Percentiles rank a stretch among this genome's conserved stretches.
Conservation (phyloP, 2,888 invertebrate genomes). For the Tetranychus piercei region DNA sequence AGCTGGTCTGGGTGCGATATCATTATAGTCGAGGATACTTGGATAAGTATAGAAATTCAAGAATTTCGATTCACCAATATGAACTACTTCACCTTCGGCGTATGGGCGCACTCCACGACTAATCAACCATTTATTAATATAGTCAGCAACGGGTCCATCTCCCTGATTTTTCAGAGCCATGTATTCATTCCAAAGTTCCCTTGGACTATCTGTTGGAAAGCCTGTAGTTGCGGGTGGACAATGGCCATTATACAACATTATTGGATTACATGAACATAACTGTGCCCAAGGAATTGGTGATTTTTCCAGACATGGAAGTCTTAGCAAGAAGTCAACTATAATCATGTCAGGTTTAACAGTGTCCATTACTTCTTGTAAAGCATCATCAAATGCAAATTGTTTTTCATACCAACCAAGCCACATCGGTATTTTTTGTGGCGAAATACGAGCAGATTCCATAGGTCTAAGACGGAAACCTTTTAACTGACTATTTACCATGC, state of each 20-base stretch:
- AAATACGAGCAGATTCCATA: not conserved
- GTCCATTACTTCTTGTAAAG: not conserved
- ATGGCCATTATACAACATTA: not conserved
- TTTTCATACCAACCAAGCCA: not conserved
- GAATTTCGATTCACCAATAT: not conserved
- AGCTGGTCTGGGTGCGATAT: not conserved
- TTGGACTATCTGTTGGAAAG: not conserved
- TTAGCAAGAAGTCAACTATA: not conserved
- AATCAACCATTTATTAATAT: not conserved
- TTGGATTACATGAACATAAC: not conserved
- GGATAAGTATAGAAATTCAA: slow-evolving; percentile 9
- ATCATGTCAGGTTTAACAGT: not conserved
- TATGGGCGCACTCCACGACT: not conserved
- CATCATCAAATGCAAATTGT: not conserved
- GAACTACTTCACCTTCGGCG: not conserved
- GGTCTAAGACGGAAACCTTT: not conserved
- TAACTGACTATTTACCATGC: not conserved
- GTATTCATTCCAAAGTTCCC: slow-evolving; percentile 2
- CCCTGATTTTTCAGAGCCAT: not conserved
- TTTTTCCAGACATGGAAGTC: slow-evolving; percentile 2
- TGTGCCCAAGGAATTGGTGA: slow-evolving; percentile 1
- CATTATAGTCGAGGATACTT: slow-evolving; percentile 3
- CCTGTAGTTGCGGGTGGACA: slow-evolving; percentile 6
- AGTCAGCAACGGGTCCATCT: not conserved
- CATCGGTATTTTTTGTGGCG: not conserved